Conservation (phyloP, 2,888 invertebrate species). For the Pseudeuparius sepicola region DNA sequence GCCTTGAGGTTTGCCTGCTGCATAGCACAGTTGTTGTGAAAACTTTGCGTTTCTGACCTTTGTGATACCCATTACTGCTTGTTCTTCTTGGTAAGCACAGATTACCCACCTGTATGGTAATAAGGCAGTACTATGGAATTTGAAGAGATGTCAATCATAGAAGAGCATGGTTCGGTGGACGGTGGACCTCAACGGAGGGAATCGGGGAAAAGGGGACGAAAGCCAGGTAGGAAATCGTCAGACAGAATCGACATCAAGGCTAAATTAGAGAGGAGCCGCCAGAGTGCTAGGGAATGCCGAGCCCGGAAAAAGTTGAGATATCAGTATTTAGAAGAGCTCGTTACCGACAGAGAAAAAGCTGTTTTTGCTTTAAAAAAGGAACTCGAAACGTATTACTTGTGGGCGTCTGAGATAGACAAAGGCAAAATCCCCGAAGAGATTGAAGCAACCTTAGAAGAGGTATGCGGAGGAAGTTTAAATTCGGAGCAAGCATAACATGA, state of each 20-base stretch:
- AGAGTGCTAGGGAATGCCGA: slow-evolving; percentile 94
- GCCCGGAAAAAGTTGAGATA: slow-evolving; percentile 94
- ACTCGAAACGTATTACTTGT: slow-evolving; percentile 78
- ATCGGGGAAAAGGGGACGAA: slow-evolving; percentile 77
- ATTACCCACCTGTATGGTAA: no score
- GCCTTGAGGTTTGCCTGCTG: no score
- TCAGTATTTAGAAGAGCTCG: slow-evolving; percentile 92
- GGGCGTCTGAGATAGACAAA: slow-evolving; percentile 72
- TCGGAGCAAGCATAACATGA: no score
- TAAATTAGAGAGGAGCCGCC: slow-evolving; percentile 90
- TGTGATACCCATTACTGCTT: no score
- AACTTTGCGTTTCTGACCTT: no score
- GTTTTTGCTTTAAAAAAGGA: slow-evolving; percentile 80
- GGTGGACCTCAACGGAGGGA: slow-evolving; percentile 72
- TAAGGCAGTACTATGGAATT: no score
- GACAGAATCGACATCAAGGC: slow-evolving; percentile 92
- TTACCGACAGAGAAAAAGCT: slow-evolving; percentile 85
- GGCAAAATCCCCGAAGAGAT: slow-evolving; percentile 72
- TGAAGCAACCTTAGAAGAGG: slow-evolving; percentile 62
- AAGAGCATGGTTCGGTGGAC: no score
- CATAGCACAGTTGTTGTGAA: no score
- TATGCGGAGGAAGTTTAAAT: no score
- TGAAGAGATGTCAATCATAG: no score
- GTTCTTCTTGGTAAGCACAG: no score
- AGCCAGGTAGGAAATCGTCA: slow-evolving; percentile 75